Base-by-base conservation (phyloP, 92 coral and sea anemone genomes). In the Umimayanthus chanpuru region DNA sequence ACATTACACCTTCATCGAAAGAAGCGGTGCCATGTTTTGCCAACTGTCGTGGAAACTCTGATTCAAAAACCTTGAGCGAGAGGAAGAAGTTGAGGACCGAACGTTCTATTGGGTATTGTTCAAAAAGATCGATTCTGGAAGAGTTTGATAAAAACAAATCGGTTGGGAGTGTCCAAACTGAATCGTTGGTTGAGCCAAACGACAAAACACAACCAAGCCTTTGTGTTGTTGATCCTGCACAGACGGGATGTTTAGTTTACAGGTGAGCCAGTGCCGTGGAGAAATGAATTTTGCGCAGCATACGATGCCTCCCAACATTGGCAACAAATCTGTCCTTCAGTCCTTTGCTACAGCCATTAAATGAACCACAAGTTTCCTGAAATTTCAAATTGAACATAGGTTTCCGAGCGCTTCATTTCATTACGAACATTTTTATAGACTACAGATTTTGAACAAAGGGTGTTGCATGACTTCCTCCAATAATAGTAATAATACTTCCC, bases 271-370 rank as follows among this genome's bases (percentile, higher is more conserved):
- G 68, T 61, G 12, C 68, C 68, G 68, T 61, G 68, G 68, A 61
- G 68, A 61, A 61, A 61, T 61, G 68, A 61, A 61, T 61, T 61
- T 61, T 71, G 76, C 38, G 38, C 76, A 71, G 76, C 76, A 71
- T 71, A 71, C 76, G 76, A 71, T 71, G 76, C 38, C 76, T 20
- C 76, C 76, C n/a, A n/a, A n/a, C n/a, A n/a, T n/a, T n/a, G n/a
- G n/a, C 68, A 29, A 71, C 30, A 71, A 71, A 71, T 71, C 12
- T 71, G 30, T 71, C 76, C 76, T 71, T 71, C 76, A 71, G 23
- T 71, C 76, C 76, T 71, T 71, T 71, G 76, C 76, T 71, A 71
- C 76, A 71, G 76, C 68, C n/a, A n/a, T n/a, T n/a, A n/a, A n/a
- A n/a, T n/a, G n/a, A n/a, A n/a, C n/a, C n/a, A n/a, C n/a, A n/a